Base-by-base conservation (phyloP, 2,113 vertebrate genomes). In the Corythornis vintsioides region DNA sequence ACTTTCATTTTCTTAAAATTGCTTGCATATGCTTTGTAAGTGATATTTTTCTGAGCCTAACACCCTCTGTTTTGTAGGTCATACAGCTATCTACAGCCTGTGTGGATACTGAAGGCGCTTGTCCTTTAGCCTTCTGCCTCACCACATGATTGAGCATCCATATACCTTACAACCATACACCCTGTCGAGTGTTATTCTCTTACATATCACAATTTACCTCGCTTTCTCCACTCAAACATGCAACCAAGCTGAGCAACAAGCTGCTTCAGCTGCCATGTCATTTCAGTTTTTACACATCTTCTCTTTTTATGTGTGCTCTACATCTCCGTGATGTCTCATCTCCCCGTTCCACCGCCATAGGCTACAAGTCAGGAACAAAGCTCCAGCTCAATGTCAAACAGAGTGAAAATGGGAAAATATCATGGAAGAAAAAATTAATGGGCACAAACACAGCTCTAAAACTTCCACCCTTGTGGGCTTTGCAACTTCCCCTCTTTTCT, bases 271-370 rank as follows among this genome's bases (percentile, higher is more conserved):
- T 85, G 94, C 96, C 65, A 81, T 97, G 96, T 98, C 97, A 97
- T 97, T 97, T 97, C 96, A 96, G 96, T 96, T 97, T 98, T 97
- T 95, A 80, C 95, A 96, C 93, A 93, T 97, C 96, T 94, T 94
- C 90, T 86, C 95, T 95, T 96, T 95, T 95, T 97, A 97, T 93
- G 74, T 80, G 81, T 64, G 91, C 93, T 94, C 83, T 40, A 90
- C 93, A 92, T 89, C 95, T 92, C 96, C 81, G 91, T 93, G 92
- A 94, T 91, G 92, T 89, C 96, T 97, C 92, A 96, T 95, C 95
- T 97, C 88, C 90, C 78, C 13, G 29, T 72, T 92, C 84, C 80
- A 96, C 92, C 85, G 97, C 98, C 97, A 96, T 90, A 95, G 97
- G 97, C 97, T 97, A 97, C 89, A n/a, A 96, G 95, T 97, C 89